Conservation (phyloP, 2,113 vertebrate species). For the Saccopteryx bilineata region DNA sequence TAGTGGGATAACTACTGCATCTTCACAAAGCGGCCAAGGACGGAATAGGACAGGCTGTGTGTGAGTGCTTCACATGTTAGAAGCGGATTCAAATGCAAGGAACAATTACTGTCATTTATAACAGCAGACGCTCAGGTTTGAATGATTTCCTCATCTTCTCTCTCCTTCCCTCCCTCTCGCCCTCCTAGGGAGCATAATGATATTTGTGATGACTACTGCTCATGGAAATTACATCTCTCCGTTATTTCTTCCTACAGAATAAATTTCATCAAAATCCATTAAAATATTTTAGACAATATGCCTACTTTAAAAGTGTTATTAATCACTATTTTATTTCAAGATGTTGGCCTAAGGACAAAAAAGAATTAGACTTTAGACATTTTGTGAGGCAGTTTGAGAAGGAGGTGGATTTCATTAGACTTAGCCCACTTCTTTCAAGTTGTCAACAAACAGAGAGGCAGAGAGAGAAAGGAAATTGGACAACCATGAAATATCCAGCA, state of each 20-base stretch:
- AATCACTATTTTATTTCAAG: slow-evolving; percentile 66
- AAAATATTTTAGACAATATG: slow-evolving; percentile 50
- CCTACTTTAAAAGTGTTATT: slow-evolving; percentile 57
- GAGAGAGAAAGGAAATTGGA: neutral
- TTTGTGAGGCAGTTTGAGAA: neutral
- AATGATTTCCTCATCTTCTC: neutral
- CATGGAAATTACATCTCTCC: slow-evolving; percentile 58
- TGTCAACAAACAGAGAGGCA: neutral
- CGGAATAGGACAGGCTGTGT: neutral
- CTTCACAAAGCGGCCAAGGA: neutral
- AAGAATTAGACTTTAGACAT: neutral
- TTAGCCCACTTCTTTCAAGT: neutral
- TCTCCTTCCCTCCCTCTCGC: neutral
- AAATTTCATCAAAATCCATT: slow-evolving; percentile 59
- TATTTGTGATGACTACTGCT: slow-evolving; percentile 47
- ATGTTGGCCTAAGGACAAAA: neutral
- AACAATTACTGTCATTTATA: slow-evolving; percentile 32
- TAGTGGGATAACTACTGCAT: neutral
- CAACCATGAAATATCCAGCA: neutral
- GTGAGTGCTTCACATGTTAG: no score
- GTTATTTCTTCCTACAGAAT: slow-evolving; percentile 56
- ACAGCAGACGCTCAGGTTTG: neutral
- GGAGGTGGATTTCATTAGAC: neutral
- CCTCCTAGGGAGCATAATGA: slow-evolving; percentile 13
- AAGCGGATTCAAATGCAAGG: neutral